Conservation (phyloP, 2,113 vertebrate genomes). For the Canis aureus region DNA sequence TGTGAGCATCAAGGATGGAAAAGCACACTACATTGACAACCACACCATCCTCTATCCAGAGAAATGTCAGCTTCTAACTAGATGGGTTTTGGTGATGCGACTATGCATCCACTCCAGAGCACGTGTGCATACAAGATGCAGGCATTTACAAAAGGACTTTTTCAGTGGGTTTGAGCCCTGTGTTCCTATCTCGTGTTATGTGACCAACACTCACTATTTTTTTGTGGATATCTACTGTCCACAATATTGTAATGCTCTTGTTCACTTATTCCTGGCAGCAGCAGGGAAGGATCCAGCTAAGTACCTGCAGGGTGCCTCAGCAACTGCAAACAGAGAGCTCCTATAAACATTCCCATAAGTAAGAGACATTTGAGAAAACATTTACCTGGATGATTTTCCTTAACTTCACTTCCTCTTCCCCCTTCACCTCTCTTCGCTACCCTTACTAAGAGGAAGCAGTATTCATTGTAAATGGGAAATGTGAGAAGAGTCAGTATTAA, state of each 20-base stretch:
- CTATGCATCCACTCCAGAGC: not conserved
- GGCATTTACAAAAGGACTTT: not conserved
- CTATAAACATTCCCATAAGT: not conserved
- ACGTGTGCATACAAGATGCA: rapidly evolving
- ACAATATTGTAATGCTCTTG: not conserved
- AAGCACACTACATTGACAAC: slow-evolving; percentile 67
- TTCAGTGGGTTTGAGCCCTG: not conserved
- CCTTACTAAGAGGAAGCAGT: not conserved
- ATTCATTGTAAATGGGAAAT: not conserved
- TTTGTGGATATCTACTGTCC: not conserved
- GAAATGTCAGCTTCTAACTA: not conserved
- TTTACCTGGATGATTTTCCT: not conserved
- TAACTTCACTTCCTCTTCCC: not conserved
- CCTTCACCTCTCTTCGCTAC: not conserved
- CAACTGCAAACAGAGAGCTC: not conserved
- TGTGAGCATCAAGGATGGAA: not conserved
- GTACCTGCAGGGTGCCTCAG: not conserved
- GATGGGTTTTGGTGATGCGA: rapidly evolving
- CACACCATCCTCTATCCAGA: slow-evolving; percentile 85
- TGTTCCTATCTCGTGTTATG: not conserved
- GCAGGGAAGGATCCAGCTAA: not conserved
- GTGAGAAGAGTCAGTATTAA: not conserved
- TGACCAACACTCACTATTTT: not conserved
- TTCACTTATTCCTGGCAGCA: not conserved
- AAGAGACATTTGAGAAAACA: not conserved